A percentile compares a stretch with the other conserved stretches of the same genome.
Conservation (phyloP, 2,888 invertebrate genomes). For the Drosophila kuntzei region DNA sequence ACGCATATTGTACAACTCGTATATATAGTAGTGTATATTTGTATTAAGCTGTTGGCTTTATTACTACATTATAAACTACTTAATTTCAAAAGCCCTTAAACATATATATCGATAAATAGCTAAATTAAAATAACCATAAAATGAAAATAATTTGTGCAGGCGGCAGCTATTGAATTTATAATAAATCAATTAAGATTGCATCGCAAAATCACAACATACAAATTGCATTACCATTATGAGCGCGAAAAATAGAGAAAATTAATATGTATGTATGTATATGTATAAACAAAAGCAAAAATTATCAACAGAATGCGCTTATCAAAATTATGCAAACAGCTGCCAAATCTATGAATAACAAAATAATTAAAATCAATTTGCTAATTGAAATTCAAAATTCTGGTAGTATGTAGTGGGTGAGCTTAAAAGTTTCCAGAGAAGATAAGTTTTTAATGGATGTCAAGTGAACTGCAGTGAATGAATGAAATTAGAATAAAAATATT, state of each 20-base stretch:
- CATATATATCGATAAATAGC: neutral
- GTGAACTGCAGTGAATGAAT: neutral
- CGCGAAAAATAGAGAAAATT: neutral
- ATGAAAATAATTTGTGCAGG: neutral
- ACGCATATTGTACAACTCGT: too few species aligned
- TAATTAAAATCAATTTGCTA: constrained; percentile 13
- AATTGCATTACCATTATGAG: neutral
- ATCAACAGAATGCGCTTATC: constrained; percentile 1
- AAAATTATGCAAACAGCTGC: constrained; percentile 8
- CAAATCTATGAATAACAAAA: constrained; percentile 6
- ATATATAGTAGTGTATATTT: neutral
- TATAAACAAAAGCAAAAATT: neutral
- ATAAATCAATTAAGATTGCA: constrained; percentile 12
- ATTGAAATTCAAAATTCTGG: constrained; percentile 8
- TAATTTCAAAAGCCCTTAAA: neutral
- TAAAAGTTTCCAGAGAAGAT: neutral
- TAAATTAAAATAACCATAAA: neutral
- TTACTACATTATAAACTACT: neutral
- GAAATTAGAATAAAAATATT: neutral
- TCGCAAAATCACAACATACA: neutral
- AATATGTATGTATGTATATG: neutral
- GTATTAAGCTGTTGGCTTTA: neutral
- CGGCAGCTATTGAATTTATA: neutral
- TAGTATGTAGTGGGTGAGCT: neutral
- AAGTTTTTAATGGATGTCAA: neutral